Evolutionary conservation across 2,113 vertebrate species (phyloP).

Genomic region (Tor tambroides): DNA sequence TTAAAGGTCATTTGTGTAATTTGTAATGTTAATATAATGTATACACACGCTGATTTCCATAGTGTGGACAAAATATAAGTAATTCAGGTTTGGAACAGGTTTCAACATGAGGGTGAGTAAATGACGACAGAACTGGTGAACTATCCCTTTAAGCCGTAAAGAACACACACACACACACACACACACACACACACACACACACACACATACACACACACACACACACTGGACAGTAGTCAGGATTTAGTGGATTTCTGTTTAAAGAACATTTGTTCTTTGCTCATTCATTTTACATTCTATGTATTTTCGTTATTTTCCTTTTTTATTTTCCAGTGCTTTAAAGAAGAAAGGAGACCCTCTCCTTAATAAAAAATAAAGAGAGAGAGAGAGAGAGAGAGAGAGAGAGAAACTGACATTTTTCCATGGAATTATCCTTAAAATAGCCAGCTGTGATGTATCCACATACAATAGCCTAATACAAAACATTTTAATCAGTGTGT

Average conservation of each 20-base stretch:
- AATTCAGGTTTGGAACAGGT: background rate
- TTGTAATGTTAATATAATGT: background rate
- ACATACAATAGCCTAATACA: background rate
- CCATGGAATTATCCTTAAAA: background rate
- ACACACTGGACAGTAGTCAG: background rate
- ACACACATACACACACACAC: background rate
- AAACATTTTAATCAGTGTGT: background rate
- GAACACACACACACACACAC: background rate
- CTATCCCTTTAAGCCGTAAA: background rate
- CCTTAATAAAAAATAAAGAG: too few relatives aligned
- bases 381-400: too few relatives aligned
- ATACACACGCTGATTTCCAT: background rate
- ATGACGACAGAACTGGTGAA: background rate
- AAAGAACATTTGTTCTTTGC: constrained; percentile 36
- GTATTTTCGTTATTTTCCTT: too few relatives aligned
- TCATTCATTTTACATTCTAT: background rate
- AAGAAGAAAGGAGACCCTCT: too few relatives aligned
- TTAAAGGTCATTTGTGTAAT: background rate
- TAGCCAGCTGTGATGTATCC: background rate
- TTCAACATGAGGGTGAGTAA: background rate
- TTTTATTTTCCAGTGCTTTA: background rate
- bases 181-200: background rate
- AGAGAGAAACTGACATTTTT: too few relatives aligned
- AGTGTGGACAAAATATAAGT: background rate
- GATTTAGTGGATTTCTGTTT: constrained; percentile 36